Evolutionary conservation across 2,797 vertebrate species (phyloP), one percentile per base, ranked within the genome.

Genomic region (Mionectes olivaceus): DNA sequence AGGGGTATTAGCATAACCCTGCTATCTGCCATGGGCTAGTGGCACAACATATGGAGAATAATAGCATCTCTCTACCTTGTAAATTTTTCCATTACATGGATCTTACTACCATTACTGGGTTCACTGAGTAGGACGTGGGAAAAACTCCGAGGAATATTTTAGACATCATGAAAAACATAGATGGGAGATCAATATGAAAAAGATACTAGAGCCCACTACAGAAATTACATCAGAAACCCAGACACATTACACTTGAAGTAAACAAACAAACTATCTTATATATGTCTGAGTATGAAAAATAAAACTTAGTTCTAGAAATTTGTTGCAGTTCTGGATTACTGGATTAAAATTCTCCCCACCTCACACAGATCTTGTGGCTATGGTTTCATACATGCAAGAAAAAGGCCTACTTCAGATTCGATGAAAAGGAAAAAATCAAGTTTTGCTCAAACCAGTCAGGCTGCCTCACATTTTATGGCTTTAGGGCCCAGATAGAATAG

Each of bases 161-260:
- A 49, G 13, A 49, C 15, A 37, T 17, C 7, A 41, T 67, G n/a
- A 32, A 61, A 92, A 87, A 78, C 9, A 47, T 15, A 60, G 7
- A 53, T 25, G 5, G 10, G 19, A 61, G 9, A 57, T 53, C 11
- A 39, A 17, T 56, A 13, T 23, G 47, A 53, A 41, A 79, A 59
- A 53, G 10, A 22, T 23, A 35, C 2, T 30, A 81, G 14, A 1
- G 4, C 2, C 7, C 4, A 18, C 18, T 79, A 28, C 9, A 79
- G 14, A 83, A 44, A 53, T 25, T 56, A n/a, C 43, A 13, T 9
- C 25, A 70, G 32, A 17, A 30, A 65, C 4, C 2, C 3, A 1
- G 6, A 21, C 11, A n/a, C 0, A 0, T 41, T 5, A 28, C 33
- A 2, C 6, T 16, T 50, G 16, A 89, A 46, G 10, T 60, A 6